Evolutionary conservation across 2,113 vertebrate species (phyloP), one percentile per base, ranked within the genome.

Genomic region (Catharus bicknelli): DNA sequence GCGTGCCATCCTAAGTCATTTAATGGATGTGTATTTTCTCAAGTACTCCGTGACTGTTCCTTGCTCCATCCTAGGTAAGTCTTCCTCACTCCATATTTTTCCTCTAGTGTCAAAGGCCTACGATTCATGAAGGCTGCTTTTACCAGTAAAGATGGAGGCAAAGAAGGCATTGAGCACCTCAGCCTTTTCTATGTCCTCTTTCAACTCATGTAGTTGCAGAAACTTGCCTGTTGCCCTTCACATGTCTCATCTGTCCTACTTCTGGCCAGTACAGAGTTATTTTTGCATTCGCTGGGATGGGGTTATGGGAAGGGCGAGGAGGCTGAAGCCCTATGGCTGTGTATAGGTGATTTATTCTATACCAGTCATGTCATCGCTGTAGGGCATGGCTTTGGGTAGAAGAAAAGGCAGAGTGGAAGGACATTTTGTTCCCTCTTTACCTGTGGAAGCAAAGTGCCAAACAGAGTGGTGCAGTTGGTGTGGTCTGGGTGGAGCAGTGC

Each of bases 311-410:
- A 25, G 10, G 20, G 62, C 25, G 42, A 5, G 6, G 16, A 85
- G 13, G 21, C 36, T 67, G 26, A 17, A 67, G 36, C 45, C 10
- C 1, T 42, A 8, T 36, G 36, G 32, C 26, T 43, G 7, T 51
- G 26, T 26, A 9, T 20, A 32, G 36, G 36, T 67, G 36, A 17
- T 51, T 50, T 36, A 36, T 51, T 59, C 45, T 43, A 0, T 43
- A 42, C 2, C 5, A 25, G 19, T 34, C 59, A 25, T 29, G 19
- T 7, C 43, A 67, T 34, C 0, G 0, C 30, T 25, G 30, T 20
- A 48, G 43, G 13, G 13, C 16, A 11, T 26, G 3, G 16, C 26
- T 51, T 43, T 43, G 72, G 26, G 9, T 51, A 19, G 25, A 75
- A 67, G 30, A 58, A 76, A 36, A 7, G 10, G 53, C 21, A 26